A percentile compares a stretch with the other conserved stretches of the same genome.
Conservation (phyloP, 2,113 vertebrate species). For the Pachyramphus minor region DNA sequence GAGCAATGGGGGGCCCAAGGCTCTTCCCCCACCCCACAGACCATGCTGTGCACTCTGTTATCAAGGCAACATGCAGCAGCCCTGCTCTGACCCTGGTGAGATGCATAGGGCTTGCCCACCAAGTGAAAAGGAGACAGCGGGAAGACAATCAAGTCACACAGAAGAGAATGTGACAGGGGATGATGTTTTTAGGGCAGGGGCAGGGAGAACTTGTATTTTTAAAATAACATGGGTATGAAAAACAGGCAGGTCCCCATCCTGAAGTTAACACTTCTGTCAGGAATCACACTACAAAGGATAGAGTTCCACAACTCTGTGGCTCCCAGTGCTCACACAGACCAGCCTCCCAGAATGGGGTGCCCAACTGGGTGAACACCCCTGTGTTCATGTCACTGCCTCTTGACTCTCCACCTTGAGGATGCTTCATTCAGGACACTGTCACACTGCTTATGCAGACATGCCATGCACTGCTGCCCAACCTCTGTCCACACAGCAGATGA, state of each 20-base stretch:
- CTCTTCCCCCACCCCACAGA: background rate
- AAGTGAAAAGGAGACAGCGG: background rate
- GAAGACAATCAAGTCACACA: background rate
- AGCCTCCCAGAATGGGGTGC: background rate
- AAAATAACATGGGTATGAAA: background rate
- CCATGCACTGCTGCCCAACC: accelerated
- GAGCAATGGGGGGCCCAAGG: background rate
- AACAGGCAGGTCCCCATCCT: background rate
- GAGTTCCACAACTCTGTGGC: background rate
- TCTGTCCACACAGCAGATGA: background rate
- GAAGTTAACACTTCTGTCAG: background rate
- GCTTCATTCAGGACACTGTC: accelerated
- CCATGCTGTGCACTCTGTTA: background rate
- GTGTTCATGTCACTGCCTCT: no score
- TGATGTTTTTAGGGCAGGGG: background rate
- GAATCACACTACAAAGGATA: background rate
- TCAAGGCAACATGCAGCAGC: accelerated
- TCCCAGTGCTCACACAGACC: background rate
- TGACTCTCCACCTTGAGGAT: background rate
- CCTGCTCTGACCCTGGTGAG: background rate
- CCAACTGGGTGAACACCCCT: background rate
- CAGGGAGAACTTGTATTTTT: background rate
- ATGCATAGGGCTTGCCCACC: background rate
- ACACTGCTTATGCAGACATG: background rate
- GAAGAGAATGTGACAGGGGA: background rate